phyloP scores from a whole-genome alignment of 2,113 vertebrate species.

The Micronycteris hirsuta region DNA sequence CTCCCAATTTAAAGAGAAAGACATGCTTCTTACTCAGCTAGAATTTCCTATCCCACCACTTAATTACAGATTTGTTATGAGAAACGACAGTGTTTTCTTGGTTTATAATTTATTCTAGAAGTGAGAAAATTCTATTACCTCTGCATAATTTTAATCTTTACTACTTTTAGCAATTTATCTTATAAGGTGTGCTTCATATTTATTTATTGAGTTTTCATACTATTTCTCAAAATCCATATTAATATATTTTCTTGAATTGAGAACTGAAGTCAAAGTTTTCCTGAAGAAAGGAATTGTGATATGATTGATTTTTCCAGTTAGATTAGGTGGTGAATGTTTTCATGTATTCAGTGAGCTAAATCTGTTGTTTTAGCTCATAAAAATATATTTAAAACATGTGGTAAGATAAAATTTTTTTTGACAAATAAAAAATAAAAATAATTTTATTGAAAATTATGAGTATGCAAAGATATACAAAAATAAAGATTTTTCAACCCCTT shows the following conservation, averaged over 20 bases:
- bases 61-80: neutral
- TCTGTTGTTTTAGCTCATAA: neutral
- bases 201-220: neutral
- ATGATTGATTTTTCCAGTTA: neutral
- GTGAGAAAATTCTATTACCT: neutral
- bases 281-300: neutral
- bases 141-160: neutral
- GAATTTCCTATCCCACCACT: neutral
- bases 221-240: neutral
- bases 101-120: conserved; percentile 24
- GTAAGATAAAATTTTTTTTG: conserved; percentile 14
- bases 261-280: conserved; percentile 18
- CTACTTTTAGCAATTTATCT: neutral
- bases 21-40: neutral
- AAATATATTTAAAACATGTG: conserved; percentile 18
- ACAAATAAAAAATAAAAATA: conserved; percentile 10
- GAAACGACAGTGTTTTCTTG: neutral
- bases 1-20: neutral
- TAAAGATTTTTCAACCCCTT: neutral
- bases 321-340: neutral
- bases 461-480: neutral
- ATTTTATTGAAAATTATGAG: conserved; percentile 5
- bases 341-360: neutral
- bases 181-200: neutral
- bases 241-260: neutral